phyloP scores from a whole-genome alignment of 1,140 invertebrate species.

The Cotesia glomerata region DNA sequence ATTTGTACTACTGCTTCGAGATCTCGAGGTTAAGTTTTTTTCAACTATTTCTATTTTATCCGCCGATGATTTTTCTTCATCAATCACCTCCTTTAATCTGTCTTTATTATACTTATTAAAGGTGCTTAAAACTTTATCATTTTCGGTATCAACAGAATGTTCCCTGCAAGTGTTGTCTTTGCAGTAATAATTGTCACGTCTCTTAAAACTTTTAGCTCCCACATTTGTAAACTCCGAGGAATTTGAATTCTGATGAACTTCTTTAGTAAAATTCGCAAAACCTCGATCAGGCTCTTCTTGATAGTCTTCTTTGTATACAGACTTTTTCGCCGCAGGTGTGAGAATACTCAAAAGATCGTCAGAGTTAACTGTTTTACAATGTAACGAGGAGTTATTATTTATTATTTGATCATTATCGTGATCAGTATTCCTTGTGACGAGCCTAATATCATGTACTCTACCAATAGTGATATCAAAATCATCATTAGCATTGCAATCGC shows the following conservation, averaged over 20 bases:
- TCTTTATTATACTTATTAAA: too few relatives aligned
- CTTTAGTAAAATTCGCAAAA: not conserved
- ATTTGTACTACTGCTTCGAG: not conserved
- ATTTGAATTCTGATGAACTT: not conserved
- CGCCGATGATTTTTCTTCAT: too few relatives aligned
- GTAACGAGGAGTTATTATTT: constrained; percentile 42
- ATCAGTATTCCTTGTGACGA: constrained; percentile 42
- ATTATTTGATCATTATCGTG: constrained; percentile 48
- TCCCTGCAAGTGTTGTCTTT: too few relatives aligned
- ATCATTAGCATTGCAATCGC: constrained; percentile 31
- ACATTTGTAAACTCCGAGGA: too few relatives aligned
- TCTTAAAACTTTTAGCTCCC: too few relatives aligned
- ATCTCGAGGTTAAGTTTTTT: not conserved
- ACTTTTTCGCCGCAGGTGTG: constrained; percentile 36
- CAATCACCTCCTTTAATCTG: too few relatives aligned
- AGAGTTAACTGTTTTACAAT: constrained; percentile 47
- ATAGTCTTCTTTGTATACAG: constrained; percentile 44
- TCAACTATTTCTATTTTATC: too few relatives aligned
- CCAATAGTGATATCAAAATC: not conserved
- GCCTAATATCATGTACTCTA: constrained; percentile 32
- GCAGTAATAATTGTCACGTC: too few relatives aligned
- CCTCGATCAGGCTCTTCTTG: not conserved
- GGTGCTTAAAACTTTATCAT: too few relatives aligned
- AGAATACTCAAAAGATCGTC: constrained; percentile 46
- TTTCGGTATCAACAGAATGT: too few relatives aligned